phyloP scores from a whole-genome alignment of 2,113 vertebrate genomes.

The Esox niger region DNA sequence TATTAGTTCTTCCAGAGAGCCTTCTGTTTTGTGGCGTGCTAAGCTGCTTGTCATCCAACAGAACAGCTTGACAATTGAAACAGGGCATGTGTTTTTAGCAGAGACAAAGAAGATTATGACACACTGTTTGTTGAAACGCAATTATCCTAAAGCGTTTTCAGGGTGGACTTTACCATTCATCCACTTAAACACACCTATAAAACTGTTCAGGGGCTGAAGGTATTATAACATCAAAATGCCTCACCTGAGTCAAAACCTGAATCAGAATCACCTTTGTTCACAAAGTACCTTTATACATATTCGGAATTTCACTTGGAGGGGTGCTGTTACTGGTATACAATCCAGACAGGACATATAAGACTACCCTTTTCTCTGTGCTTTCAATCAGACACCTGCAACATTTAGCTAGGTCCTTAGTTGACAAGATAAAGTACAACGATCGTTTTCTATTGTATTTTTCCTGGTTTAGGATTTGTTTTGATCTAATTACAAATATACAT shows the following conservation, averaged over 20 bases:
- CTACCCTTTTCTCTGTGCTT: no score
- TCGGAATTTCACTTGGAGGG: no score
- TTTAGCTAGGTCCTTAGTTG: no score
- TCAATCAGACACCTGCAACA: no score
- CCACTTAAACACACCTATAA: slow-evolving; percentile 43
- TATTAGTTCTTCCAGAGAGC: slow-evolving; percentile 40
- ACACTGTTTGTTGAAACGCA: slow-evolving; percentile 36
- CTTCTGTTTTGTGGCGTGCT: slow-evolving; percentile 33
- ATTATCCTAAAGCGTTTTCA: slow-evolving; percentile 37
- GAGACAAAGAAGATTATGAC: slow-evolving; percentile 46
- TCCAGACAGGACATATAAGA: no score
- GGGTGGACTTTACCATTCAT: slow-evolving; percentile 47
- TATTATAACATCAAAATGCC: slow-evolving; percentile 44
- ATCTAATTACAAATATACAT: no score
- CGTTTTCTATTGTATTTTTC: no score
- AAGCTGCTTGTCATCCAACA: slow-evolving; percentile 40
- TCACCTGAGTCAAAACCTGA: slow-evolving; percentile 27
- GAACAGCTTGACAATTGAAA: slow-evolving; percentile 50
- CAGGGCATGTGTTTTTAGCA: slow-evolving; percentile 40
- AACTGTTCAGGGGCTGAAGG: slow-evolving; percentile 35
- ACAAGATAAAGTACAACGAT: no score
- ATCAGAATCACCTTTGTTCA: no score
- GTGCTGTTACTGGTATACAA: no score
- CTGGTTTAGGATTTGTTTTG: no score
- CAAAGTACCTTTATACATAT: no score